These are phyloP conservation scores for Glaucopsyche alexis DNA, from an alignment of 2,888 invertebrate species.

Conservation along the genomic window DNA sequence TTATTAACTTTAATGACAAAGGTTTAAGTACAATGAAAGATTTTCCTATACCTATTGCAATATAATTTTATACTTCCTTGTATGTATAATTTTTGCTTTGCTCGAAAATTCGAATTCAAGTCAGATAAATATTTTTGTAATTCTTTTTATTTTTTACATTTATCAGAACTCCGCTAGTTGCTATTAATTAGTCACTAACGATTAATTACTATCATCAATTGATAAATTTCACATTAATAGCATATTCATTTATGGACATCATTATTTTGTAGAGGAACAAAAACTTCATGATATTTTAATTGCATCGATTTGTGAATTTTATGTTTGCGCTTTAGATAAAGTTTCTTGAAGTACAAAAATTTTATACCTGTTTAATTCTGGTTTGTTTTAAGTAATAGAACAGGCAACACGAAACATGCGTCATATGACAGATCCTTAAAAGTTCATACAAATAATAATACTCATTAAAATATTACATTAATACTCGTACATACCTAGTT, in stretches of 20 bases:
- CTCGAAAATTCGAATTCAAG: too few relatives aligned
- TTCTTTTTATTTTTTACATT: too few relatives aligned
- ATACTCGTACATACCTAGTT: background rate
- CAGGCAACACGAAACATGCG: slow-evolving; percentile 12
- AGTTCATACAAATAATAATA: background rate
- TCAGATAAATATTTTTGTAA: too few relatives aligned
- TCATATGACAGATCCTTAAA: slow-evolving; percentile 15
- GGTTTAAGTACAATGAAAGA: background rate
- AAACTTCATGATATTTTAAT: background rate
- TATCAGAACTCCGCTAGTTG: too few relatives aligned
- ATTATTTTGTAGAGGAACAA: background rate
- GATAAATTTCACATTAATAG: background rate
- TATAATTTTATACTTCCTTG: too few relatives aligned
- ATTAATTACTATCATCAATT: background rate
- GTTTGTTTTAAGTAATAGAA: slow-evolving; percentile 10
- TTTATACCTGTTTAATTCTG: background rate
- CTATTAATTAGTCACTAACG: too few relatives aligned
- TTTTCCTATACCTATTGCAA: too few relatives aligned
- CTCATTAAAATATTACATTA: background rate
- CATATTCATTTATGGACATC: background rate
- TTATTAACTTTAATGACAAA: slow-evolving; percentile 6
- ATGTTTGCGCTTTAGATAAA: background rate
- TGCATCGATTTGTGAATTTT: background rate
- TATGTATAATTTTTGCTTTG: too few relatives aligned
- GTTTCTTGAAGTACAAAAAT: background rate